Conservation (phyloP, 37 sponge, comb jelly and placozoan species). For the Tethya wilhelma region DNA sequence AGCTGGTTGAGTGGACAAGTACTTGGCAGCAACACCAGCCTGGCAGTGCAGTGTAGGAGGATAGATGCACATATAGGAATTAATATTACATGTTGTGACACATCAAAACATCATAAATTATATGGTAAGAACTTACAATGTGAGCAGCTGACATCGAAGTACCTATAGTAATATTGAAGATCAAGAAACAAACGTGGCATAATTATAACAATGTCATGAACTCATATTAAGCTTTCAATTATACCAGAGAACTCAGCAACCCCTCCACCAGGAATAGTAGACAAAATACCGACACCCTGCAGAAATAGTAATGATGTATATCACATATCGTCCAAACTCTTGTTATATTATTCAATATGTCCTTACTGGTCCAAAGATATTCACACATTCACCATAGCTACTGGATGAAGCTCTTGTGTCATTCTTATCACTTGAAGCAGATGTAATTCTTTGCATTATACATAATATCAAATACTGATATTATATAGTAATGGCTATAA, state of each 20-base stretch:
- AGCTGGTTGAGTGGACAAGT: not conserved
- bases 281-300: constrained; percentile 53
- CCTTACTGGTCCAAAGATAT: constrained; percentile 81
- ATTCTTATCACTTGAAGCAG: constrained; percentile 53
- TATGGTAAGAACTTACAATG: too few species aligned
- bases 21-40: constrained; percentile 4
- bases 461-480: not conserved
- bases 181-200: not conserved
- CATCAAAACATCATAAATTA: too few species aligned
- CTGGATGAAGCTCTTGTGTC: constrained; percentile 61
- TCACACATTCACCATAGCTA: constrained; percentile 78
- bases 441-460: constrained; percentile 41
- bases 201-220: too few species aligned
- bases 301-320: not conserved
- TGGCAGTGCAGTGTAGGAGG: too few species aligned
- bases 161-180: not conserved
- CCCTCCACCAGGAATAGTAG: constrained; percentile 35
- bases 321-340: not conserved
- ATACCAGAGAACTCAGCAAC: constrained; percentile 38
- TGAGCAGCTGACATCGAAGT: constrained; percentile 67
- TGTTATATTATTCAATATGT: not conserved
- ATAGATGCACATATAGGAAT: too few species aligned
- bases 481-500: not conserved
- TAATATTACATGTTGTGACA: too few species aligned
- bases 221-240: too few species aligned